phyloP scores from a whole-genome alignment of 2,113 vertebrate species.

The Anser brachyrhynchus region DNA sequence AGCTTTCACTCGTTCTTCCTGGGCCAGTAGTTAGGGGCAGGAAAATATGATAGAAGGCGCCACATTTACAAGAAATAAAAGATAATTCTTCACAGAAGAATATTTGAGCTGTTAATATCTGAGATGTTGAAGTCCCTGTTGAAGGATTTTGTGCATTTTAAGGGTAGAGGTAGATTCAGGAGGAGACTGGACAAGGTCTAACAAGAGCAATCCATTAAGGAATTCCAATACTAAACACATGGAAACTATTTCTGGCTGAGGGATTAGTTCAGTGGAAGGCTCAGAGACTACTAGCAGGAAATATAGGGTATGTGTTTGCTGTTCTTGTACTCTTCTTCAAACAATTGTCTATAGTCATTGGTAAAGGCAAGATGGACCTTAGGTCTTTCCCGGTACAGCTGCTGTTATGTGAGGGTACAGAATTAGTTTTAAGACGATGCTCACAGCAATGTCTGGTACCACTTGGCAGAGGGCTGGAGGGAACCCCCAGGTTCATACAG shows the following conservation, averaged over 20 bases:
- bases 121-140: fast-evolving
- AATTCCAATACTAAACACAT: not conserved
- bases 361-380: not conserved
- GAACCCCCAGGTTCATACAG: no score
- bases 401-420: not conserved
- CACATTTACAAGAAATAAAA: not conserved
- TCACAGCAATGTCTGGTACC: not conserved
- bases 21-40: not conserved
- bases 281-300: not conserved
- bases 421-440: not conserved
- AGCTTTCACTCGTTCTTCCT: not conserved
- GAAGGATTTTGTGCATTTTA: not conserved
- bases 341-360: not conserved
- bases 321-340: not conserved
- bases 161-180: not conserved
- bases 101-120: not conserved
- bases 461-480: not conserved
- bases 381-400: not conserved
- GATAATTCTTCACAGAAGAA: not conserved
- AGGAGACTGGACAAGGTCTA: not conserved
- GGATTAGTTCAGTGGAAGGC: not conserved
- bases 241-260: not conserved
- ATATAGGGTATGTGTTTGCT: not conserved
- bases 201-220: not conserved
- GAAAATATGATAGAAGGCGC: not conserved